Evolutionary conservation across 2,888 invertebrate genomes (phyloP), one percentile per base, ranked within the genome.

Genomic region (Tetragnatha montana): DNA sequence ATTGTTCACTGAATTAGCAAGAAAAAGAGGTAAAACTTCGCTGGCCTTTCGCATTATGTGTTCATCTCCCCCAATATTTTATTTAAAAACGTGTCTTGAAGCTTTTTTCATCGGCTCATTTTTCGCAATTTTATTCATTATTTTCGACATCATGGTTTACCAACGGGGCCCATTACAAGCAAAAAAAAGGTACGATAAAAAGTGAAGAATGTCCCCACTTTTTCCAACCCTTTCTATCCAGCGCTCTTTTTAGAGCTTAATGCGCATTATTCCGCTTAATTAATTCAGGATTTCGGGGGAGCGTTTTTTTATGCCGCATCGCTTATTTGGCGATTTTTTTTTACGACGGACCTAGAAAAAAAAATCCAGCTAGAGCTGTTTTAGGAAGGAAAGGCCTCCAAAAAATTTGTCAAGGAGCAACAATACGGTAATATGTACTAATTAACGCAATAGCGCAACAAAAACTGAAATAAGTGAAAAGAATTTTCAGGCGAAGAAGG

Each of bases 191-290:
- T 74, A 78, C 69, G 74, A 84, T 84, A 85, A 82, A 85, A 81
- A 60, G 76, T 68, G 85, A 89, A 84, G 84, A 84, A 84, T 88
- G 80, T 88, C 82, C 51, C 21, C 21, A 50, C 19, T 71, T 81
- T 89, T 85, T 85, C 80, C 76, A 76, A 81, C 76, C 21, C 73
- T 73, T 19, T 8, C 49, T 19, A 75, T 51, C 22, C 60, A 60
- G 71, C 87, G 82, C 89, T 89, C 89, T 70, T 89, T 89, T 89
- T 89, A 85, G 81, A 85, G 83, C 89, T 89, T 89, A 89, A 89
- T 89, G 89, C 85, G 85, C 85, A 85, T 89, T 89, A 89, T 89
- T 89, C 89, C 85, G 89, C 89, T 89, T 89, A 89, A 89, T 89
- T 89, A 89, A 89, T 89, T 89, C 89, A 89, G 89, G 84, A 89